Conservation (phyloP, 2,113 vertebrate species). For the Cyanistes caeruleus region DNA sequence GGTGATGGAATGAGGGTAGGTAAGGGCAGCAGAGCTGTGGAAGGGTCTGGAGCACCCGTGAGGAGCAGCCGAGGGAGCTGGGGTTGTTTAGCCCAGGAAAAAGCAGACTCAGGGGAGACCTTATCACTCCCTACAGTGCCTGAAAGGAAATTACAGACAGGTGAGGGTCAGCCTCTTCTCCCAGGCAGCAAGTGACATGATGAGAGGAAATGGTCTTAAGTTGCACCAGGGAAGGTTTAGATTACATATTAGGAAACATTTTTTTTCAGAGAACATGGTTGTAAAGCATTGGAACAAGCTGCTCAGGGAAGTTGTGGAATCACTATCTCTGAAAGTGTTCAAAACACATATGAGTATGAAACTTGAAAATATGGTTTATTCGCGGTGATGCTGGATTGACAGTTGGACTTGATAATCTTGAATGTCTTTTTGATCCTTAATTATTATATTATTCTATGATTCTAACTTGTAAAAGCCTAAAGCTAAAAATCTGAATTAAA, state of each 20-base stretch:
- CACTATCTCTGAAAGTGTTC: not conserved
- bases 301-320: not conserved
- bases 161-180: not conserved
- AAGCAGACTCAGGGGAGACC: not conserved
- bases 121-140: not conserved
- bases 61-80: not conserved
- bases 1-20: fast-evolving
- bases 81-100: fast-evolving
- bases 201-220: not conserved
- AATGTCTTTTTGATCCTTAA: not conserved
- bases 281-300: not conserved
- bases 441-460: not conserved
- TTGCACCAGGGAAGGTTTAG: not conserved
- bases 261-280: not conserved
- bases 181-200: not conserved
- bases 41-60: not conserved
- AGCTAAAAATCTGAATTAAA: not conserved
- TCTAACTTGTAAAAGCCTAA: not conserved
- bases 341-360: not conserved
- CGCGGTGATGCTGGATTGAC: not conserved
- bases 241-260: not conserved
- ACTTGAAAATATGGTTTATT: not conserved
- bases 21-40: fast-evolving
- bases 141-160: not conserved
- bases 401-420: not conserved